Conservation (phyloP, 1,140 invertebrate genomes). For the Mesaphorura yosii region DNA sequence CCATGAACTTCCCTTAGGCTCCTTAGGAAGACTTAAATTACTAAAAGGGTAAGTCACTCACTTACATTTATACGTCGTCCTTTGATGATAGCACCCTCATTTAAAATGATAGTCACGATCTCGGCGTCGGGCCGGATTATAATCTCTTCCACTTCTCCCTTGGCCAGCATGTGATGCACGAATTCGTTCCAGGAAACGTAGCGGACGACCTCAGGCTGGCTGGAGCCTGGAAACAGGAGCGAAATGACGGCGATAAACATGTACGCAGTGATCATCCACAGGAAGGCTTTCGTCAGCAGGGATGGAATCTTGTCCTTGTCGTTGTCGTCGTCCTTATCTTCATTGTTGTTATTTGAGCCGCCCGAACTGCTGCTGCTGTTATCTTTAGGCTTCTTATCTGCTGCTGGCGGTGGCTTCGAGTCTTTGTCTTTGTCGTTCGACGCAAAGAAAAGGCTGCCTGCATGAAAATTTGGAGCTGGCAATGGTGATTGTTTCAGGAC, state of each 20-base stretch:
- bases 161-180: conserved; percentile 77
- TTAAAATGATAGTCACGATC: conserved; percentile 67
- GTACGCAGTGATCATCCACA: conserved; percentile 63
- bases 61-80: conserved; percentile 10
- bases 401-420: no score
- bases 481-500: no score
- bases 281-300: conserved; percentile 54
- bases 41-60: no score
- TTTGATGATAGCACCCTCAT: conserved; percentile 26
- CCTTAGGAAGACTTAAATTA: no score
- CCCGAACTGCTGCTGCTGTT: background rate
- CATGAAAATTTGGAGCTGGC: no score
- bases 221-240: conserved; percentile 54
- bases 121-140: conserved; percentile 71
- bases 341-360: conserved; percentile 13
- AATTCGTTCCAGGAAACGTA: conserved; percentile 94
- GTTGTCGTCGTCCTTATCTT: conserved; percentile 39
- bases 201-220: conserved; percentile 51
- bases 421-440: no score
- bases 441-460: no score
- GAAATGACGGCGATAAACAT: conserved; percentile 57
- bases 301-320: conserved; percentile 52
- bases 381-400: conserved; percentile 6
- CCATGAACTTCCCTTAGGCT: conserved; percentile 12
- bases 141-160: conserved; percentile 82